Evolutionary conservation across 2,888 invertebrate genomes (phyloP).

Genomic region (Tipula vernalis): DNA sequence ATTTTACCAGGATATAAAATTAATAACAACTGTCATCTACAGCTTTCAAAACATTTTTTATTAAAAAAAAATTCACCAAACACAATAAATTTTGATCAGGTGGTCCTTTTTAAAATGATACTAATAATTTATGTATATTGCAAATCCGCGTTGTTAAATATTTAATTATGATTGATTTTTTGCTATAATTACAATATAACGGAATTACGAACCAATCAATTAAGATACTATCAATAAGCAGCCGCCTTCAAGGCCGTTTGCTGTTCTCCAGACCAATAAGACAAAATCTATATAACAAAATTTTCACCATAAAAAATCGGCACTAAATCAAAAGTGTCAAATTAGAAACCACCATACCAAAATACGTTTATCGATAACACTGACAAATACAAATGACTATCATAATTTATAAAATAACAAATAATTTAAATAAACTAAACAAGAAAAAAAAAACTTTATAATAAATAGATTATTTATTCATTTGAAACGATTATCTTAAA

Average conservation of each 20-base stretch:
- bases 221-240: neutral
- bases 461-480: slow-evolving; percentile 4
- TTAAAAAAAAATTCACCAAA: too few relatives aligned
- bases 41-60: too few relatives aligned
- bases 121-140: neutral
- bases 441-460: neutral
- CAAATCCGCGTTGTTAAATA: neutral
- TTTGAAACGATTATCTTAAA: neutral
- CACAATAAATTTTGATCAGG: neutral
- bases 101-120: neutral
- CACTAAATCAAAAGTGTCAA: slow-evolving; percentile 1
- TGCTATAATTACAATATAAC: neutral
- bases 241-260: neutral
- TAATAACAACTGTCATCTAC: too few relatives aligned
- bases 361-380: neutral
- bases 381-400: neutral
- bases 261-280: neutral
- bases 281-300: neutral
- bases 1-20: too few relatives aligned
- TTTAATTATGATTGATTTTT: neutral
- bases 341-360: neutral
- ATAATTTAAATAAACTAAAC: neutral
- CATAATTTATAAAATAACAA: neutral
- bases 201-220: neutral
- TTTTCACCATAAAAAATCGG: neutral